phyloP scores from a whole-genome alignment of 2,797 vertebrate species.

The Meda fulgida region DNA sequence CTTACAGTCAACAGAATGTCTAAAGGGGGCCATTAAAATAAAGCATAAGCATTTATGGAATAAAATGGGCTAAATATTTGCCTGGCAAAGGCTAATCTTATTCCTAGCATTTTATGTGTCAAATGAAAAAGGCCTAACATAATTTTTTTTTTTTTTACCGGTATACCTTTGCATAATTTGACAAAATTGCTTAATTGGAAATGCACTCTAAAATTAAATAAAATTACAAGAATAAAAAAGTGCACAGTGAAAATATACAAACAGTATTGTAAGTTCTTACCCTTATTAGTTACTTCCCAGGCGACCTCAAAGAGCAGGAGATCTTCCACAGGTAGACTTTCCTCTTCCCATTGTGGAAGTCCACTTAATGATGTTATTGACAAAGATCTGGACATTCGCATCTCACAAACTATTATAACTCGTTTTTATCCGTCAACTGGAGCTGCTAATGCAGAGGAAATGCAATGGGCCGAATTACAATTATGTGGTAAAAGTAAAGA shows the following conservation, averaged over 20 bases:
- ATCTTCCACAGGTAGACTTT: conserved; percentile 86
- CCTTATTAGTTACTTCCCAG: conserved; percentile 98
- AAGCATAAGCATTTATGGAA: background rate
- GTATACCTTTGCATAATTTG: background rate
- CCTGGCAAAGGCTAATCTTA: background rate
- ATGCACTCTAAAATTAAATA: background rate
- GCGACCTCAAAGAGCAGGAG: conserved; percentile 93
- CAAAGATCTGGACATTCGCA: conserved; percentile 88
- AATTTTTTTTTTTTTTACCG: too few species aligned
- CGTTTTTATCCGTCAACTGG: background rate
- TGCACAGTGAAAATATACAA: background rate
- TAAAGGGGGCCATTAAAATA: background rate
- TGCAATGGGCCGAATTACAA: background rate
- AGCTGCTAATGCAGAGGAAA: background rate
- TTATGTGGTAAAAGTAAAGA: background rate
- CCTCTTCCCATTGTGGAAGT: conserved; percentile 87
- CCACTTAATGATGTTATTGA: conserved; percentile 91
- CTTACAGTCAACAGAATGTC: background rate
- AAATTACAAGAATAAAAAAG: background rate
- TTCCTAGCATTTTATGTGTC: background rate
- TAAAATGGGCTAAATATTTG: background rate
- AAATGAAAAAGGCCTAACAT: background rate
- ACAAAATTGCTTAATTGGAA: background rate
- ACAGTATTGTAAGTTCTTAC: conserved; percentile 71
- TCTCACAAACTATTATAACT: conserved; percentile 59